phyloP scores from a whole-genome alignment of 2,888 invertebrate species.

The Tiphia femorata region DNA sequence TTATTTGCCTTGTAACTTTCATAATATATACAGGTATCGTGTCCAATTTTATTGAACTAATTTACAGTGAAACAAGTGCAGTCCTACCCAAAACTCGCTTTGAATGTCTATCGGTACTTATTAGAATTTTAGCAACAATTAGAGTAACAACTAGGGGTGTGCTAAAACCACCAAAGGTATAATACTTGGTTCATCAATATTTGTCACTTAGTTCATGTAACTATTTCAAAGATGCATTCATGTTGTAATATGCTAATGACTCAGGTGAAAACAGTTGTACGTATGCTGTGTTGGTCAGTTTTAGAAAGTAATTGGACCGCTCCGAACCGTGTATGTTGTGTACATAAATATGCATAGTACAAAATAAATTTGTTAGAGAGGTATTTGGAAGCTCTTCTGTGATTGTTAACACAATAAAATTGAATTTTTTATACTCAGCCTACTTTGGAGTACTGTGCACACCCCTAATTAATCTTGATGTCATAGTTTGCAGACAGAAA shows the following conservation, averaged over 20 bases:
- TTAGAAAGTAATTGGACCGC: constrained; percentile 41
- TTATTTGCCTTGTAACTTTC: too few species aligned
- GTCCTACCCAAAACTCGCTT: constrained; percentile 20
- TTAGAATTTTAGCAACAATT: too few species aligned
- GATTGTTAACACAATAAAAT: constrained; percentile 14
- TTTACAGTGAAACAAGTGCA: constrained; percentile 36
- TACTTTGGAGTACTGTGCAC: constrained; percentile 25
- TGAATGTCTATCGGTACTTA: constrained; percentile 14
- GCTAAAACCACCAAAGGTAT: too few species aligned
- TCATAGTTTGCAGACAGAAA: constrained; percentile 26
- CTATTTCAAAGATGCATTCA: constrained; percentile 2
- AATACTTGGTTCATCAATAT: too few species aligned
- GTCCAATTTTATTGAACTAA: constrained; percentile 51
- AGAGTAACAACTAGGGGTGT: constrained; percentile 34
- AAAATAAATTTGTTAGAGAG: constrained; percentile 13
- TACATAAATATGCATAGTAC: constrained; percentile 7
- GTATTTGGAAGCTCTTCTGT: constrained; percentile 19
- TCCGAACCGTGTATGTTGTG: constrained; percentile 22
- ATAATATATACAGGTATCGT: constrained; percentile 57
- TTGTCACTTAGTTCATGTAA: too few species aligned
- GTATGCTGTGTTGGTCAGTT: constrained; percentile 19
- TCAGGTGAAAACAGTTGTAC: background rate
- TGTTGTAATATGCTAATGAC: constrained; percentile 9
- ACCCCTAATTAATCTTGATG: constrained; percentile 38
- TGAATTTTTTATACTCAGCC: constrained; percentile 5